These are phyloP conservation scores for Melanerpes formicivorus DNA, from an alignment of 2,113 vertebrate species.

Conservation along the genomic window DNA sequence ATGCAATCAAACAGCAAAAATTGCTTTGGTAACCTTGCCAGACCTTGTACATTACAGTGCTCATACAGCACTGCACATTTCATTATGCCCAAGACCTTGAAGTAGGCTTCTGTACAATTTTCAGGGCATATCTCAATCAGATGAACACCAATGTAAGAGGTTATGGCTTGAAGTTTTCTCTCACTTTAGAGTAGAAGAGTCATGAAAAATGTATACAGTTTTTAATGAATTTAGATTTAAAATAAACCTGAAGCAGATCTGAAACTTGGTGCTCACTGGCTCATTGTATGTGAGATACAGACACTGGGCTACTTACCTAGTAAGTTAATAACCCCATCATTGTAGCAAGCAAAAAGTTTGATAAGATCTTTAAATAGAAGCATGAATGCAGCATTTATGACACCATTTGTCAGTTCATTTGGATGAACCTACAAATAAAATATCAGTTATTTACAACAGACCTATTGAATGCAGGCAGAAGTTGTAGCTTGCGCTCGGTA, in stretches of 20 bases:
- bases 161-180: background rate
- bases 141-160: background rate
- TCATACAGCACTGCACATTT: background rate
- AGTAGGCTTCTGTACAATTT: background rate
- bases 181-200: background rate
- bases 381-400: constrained; percentile 96
- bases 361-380: constrained; percentile 98
- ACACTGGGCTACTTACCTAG: constrained; percentile 79
- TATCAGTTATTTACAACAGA: background rate
- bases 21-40: background rate
- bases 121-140: background rate
- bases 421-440: constrained; percentile 86
- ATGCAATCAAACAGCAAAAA: background rate
- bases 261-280: background rate
- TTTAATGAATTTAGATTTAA: background rate
- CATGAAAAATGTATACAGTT: background rate
- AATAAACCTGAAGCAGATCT: background rate
- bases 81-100: background rate
- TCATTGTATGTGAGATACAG: background rate
- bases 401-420: constrained; percentile 92
- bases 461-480: background rate
- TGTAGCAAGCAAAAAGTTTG: constrained; percentile 98
- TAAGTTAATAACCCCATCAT: constrained; percentile 98
- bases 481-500: background rate
- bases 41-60: background rate